Evolutionary conservation across 2,888 invertebrate species (phyloP), one percentile per base, ranked within the genome.

Genomic region (Drosophila paucipuncta): DNA sequence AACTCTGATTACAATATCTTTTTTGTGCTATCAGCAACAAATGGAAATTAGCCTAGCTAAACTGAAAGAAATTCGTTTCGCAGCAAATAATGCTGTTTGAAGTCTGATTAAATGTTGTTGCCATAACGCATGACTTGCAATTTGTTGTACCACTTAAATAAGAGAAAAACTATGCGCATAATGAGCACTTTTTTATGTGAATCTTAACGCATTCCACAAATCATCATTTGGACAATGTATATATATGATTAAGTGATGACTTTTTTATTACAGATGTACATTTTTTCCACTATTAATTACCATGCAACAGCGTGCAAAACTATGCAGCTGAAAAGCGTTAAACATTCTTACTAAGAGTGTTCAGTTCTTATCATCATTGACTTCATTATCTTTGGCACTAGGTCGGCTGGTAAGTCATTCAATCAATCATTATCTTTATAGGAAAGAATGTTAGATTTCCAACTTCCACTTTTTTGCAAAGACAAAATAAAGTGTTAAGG

Each of bases 201-300:
- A 41, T 11, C 28, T 50, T 30, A 2, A 25, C 39, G 63, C 70
- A 79, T 80, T 80, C 81, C 77, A 52, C 81, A 49, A 59, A 69
- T 77, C 81, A 77, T 73, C 63, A 33, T 64, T 64, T 64, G 55
- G 43, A 60, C 54, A 49, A 53, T 68, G 60, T 39, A 25, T 25
- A 22, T 7, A 16, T 22, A 25, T 47, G 47, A 47, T 13, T 25
- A 25, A 25, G 25, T 16, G 25, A 82, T 75, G 68, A 78, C 52
- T 57, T 1, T 68, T 68, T 68, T 78, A 39, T 35, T 35, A 35
- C 33, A 35, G 3, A 4, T 37, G 10, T 28, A 18, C 30, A 41
- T 55, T 31, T 58, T 49, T 54, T 22, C 2, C 22, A 4, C 18
- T 41, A 18, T 53, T 59, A 69, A 69, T 77, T 69, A 39, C 47